Conservation (phyloP, 1,140 invertebrate genomes). For the Zaprionus kolodkinae region DNA sequence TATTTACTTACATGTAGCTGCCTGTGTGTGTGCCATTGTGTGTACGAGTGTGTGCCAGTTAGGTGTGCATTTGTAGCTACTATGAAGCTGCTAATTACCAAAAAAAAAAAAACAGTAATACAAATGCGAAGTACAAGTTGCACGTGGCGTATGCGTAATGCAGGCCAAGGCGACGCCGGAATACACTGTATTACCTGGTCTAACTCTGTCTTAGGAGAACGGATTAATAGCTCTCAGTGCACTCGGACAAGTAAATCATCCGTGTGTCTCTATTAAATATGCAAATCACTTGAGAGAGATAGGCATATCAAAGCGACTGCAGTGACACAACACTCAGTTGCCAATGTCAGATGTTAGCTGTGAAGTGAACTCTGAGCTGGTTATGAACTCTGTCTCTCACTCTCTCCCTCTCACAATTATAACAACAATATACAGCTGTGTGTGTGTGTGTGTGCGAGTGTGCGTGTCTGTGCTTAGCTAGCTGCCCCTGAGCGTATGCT, state of each 20-base stretch:
- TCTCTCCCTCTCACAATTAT: slow-evolving; percentile 6
- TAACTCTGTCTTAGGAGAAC: neutral
- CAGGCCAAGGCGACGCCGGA: slow-evolving; percentile 4
- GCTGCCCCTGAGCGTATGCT: slow-evolving; percentile 76
- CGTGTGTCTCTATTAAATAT: neutral
- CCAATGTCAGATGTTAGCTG: neutral
- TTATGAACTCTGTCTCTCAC: neutral
- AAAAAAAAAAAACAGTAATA: slow-evolving; percentile 13
- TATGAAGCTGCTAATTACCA: slow-evolving; percentile 46
- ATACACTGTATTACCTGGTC: slow-evolving; percentile 10
- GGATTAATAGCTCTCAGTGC: neutral
- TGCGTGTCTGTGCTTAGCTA: slow-evolving; percentile 41
- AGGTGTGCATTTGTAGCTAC: neutral
- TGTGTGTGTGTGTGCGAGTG: slow-evolving; percentile 7
- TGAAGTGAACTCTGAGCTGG: neutral
- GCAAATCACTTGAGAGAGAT: neutral
- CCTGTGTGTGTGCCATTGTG: too few relatives aligned
- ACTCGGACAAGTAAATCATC: too few relatives aligned
- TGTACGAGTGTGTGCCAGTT: neutral
- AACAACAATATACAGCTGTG: slow-evolving; percentile 15
- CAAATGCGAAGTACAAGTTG: slow-evolving; percentile 26
- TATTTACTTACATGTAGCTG: too few relatives aligned
- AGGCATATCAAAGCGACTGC: neutral
- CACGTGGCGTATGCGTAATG: neutral
- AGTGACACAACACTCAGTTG: neutral